Conservation (phyloP, 2,113 vertebrate species). For the Perca schrenkii region DNA sequence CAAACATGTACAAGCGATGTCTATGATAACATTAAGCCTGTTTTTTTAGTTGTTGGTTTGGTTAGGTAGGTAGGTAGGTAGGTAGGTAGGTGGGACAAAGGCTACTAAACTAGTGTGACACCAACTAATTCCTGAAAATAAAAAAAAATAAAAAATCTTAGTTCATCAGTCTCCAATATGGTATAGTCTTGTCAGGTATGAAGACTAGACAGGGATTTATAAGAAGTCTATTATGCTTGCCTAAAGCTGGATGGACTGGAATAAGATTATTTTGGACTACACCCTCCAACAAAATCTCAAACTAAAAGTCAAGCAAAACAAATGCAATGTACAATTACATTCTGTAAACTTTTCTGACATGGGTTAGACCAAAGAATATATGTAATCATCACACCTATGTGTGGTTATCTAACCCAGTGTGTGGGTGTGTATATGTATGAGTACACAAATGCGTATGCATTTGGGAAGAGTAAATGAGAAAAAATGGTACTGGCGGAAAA, state of each 20-base stretch:
- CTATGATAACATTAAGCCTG: not conserved
- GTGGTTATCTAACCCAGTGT: not conserved
- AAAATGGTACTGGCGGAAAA: not conserved
- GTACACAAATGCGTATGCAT: conserved; percentile 7
- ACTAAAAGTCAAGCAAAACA: not conserved
- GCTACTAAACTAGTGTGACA: not conserved
- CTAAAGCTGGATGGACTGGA: not conserved
- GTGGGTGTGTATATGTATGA: not conserved
- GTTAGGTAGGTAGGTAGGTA: not conserved
- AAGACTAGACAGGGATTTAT: not conserved
- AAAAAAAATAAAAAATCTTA: not conserved
- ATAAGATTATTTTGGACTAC: not conserved
- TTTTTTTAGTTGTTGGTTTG: not conserved
- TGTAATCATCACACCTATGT: conserved; percentile 10
- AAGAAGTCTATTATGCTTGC: not conserved
- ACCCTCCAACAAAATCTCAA: not conserved
- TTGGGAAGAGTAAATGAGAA: not conserved
- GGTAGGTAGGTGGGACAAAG: not conserved
- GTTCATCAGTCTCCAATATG: not conserved
- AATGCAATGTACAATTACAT: not conserved
- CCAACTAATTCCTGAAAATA: not conserved
- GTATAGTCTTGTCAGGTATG: not conserved
- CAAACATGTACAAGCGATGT: not conserved
- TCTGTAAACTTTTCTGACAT: not conserved
- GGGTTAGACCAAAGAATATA: conserved; percentile 6